These are phyloP conservation scores for Chrysocyon brachyurus DNA, from an alignment of 2,797 vertebrate genomes.

Conservation along the genomic window DNA sequence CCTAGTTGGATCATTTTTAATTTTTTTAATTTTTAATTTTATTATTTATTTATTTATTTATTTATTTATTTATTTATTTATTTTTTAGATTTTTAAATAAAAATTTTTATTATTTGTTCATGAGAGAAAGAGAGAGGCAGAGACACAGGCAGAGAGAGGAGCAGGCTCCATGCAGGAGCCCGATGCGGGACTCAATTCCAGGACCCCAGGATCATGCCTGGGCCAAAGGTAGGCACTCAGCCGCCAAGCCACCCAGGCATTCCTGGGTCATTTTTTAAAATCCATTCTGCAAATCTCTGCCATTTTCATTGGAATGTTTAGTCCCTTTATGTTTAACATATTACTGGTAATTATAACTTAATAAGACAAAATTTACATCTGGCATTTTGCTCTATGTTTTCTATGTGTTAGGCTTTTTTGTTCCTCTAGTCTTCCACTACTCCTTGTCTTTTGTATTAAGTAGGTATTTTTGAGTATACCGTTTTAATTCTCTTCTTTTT, in stretches of 20 bases:
- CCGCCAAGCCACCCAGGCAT: not conserved
- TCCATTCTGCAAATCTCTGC: not conserved
- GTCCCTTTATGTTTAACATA: not conserved
- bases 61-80: too few relatives aligned
- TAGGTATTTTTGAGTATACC: not conserved
- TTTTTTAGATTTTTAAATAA: too few relatives aligned
- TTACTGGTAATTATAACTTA: not conserved
- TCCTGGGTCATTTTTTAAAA: not conserved
- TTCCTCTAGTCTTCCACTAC: not conserved
- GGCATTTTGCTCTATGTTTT: not conserved
- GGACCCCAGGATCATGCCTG: not conserved
- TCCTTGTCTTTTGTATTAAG: not conserved
- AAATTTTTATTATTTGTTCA: too few relatives aligned
- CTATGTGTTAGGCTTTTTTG: not conserved
- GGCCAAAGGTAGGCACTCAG: not conserved
- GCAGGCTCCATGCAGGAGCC: not conserved
- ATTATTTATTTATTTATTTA: too few relatives aligned
- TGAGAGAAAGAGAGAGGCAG: too few relatives aligned
- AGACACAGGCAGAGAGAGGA: too few relatives aligned
- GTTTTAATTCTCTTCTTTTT: constrained; percentile 37
- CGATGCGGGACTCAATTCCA: rapidly evolving
- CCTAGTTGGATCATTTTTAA: too few relatives aligned
- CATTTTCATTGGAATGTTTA: not conserved
- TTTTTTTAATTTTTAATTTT: too few relatives aligned
- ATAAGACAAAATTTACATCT: constrained; percentile 3